phyloP scores from a whole-genome alignment of 2,888 invertebrate species.

The Cybosia mesomella region DNA sequence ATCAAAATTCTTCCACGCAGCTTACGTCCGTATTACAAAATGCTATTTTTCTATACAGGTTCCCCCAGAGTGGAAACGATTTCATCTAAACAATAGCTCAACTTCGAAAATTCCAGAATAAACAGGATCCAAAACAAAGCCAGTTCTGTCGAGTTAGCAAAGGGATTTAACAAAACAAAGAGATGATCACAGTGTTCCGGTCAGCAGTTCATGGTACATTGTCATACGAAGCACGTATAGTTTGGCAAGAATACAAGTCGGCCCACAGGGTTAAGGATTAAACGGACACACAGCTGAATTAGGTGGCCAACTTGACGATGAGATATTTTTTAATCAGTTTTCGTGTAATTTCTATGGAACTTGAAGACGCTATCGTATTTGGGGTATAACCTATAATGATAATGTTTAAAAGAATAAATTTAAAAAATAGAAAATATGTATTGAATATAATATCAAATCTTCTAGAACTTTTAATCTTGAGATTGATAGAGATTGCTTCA shows the following conservation, averaged over 20 bases:
- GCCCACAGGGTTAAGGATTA: conserved; percentile 28
- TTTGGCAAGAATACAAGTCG: conserved; percentile 30
- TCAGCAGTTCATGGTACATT: conserved; percentile 46
- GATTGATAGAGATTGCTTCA: background rate
- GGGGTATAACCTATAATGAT: too few species aligned
- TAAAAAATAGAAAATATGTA: too few species aligned
- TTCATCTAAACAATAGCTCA: conserved; percentile 5
- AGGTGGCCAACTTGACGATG: background rate
- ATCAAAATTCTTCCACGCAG: background rate
- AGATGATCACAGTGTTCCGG: conserved; percentile 49
- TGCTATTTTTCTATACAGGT: background rate
- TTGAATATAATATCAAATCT: too few species aligned
- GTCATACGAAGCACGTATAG: conserved; percentile 55
- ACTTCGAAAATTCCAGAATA: conserved; percentile 8
- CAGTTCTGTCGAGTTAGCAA: conserved; percentile 42
- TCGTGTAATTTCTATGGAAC: background rate
- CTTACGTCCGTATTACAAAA: background rate
- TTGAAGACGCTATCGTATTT: too few species aligned
- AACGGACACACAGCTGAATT: conserved; percentile 9
- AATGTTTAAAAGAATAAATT: too few species aligned
- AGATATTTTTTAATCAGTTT: background rate
- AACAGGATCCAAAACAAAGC: conserved; percentile 31
- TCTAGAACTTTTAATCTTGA: too few species aligned
- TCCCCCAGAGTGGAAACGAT: background rate
- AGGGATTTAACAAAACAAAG: conserved; percentile 55